Conservation (phyloP, 2,888 invertebrate species). For the Hemicrepidius hirtus region DNA sequence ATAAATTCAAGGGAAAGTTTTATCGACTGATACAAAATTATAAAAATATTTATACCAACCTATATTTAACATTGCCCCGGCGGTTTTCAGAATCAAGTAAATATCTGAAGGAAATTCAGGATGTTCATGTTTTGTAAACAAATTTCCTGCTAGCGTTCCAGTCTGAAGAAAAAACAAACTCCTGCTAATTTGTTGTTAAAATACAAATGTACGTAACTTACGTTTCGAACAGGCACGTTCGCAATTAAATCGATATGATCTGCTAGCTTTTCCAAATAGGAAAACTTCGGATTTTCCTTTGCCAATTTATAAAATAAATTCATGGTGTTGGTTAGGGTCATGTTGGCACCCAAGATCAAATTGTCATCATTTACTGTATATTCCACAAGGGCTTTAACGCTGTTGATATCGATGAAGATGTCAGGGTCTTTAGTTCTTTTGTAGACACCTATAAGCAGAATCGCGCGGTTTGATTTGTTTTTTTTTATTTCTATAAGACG, state of each 20-base stretch:
- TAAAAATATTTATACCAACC: constrained; percentile 51
- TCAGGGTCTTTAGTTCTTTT: constrained; percentile 71
- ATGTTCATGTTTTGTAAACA: constrained; percentile 80
- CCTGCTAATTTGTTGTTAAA: background rate
- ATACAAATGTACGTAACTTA: background rate
- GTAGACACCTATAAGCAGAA: constrained; percentile 69
- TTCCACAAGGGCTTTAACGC: constrained; percentile 75
- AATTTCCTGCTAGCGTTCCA: constrained; percentile 84
- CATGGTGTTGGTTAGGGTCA: constrained; percentile 75
- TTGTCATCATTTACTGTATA: constrained; percentile 70
- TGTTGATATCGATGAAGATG: constrained; percentile 79
- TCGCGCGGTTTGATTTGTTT: no score
- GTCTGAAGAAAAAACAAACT: constrained; percentile 68
- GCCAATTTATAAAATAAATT: constrained; percentile 71
- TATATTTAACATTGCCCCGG: constrained; percentile 73
- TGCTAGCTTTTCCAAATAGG: constrained; percentile 76
- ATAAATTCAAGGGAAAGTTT: constrained; percentile 14
- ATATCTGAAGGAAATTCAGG: constrained; percentile 84
- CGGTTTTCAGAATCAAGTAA: constrained; percentile 78
- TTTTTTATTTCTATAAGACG: background rate
- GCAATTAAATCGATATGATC: constrained; percentile 82
- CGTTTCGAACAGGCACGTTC: constrained; percentile 73
- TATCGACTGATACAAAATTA: background rate
- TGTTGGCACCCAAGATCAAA: constrained; percentile 77
- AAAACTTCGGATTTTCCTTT: constrained; percentile 73